A percentile compares a stretch with the other conserved stretches of the same genome.
These are phyloP conservation scores for Euphonia xanthogaster DNA, from an alignment of 2,797 vertebrate species.

Conservation along the genomic window DNA sequence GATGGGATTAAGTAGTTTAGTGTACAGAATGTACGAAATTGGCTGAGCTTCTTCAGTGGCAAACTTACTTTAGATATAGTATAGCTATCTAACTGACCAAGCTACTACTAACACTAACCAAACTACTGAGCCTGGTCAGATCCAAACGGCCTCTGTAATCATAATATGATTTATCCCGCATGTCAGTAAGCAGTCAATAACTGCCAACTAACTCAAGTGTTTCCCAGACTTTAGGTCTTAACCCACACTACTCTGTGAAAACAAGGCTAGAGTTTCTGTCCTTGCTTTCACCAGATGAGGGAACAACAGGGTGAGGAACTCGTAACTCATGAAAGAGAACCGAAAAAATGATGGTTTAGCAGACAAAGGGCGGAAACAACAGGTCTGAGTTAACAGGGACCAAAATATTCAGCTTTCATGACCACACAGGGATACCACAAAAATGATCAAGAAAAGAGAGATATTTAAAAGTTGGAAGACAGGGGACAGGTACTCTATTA, in stretches of 20 bases:
- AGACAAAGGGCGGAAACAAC: not conserved
- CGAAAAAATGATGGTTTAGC: not conserved
- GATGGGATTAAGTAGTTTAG: not conserved
- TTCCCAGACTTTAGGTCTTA: not conserved
- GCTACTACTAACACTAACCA: not conserved
- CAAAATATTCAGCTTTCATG: not conserved
- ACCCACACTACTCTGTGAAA: not conserved
- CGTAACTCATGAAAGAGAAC: not conserved
- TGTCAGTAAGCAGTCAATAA: not conserved
- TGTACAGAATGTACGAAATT: not conserved
- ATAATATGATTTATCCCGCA: not conserved
- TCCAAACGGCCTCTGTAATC: not conserved
- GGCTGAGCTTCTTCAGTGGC: not conserved
- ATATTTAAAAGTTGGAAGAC: slow-evolving; percentile 29
- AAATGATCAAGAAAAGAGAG: slow-evolving; percentile 29
- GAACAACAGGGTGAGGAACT: not conserved
- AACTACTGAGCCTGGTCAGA: not conserved
- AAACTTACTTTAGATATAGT: not conserved
- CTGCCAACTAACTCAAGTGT: not conserved
- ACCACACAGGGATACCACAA: not conserved
- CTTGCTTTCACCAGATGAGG: not conserved
- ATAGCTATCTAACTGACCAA: not conserved
- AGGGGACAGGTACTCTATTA: slow-evolving; percentile 51
- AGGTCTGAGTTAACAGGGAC: not conserved
- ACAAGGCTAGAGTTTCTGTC: not conserved